Base-by-base conservation (phyloP, 2,113 vertebrate species). In the Brachyistius frenatus region DNA sequence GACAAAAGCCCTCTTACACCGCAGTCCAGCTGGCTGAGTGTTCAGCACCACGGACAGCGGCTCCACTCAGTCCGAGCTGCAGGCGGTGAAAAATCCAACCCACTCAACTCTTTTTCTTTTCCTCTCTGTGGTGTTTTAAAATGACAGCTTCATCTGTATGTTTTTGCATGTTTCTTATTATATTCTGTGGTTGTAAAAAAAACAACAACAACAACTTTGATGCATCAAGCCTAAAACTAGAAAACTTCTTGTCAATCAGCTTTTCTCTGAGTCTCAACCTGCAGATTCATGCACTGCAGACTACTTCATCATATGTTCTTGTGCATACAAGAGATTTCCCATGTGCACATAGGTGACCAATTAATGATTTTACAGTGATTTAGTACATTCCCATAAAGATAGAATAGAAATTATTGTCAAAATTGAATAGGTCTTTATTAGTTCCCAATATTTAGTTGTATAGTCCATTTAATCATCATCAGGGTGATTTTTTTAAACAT, bases 21-120 rank as follows among this genome's bases (percentile, higher is more conserved):
- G 61, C 76, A 71, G 66, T 64, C 75, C 62, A 3, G 65, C 41
- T 5, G 66, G 16, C 71, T 63, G 68, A 50, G 75, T 1, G 52
- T 92, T 80, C 89, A 92, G 90, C 35, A 90, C 89, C 88, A 2
- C 73, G 91, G 88, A 90, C 83, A 88, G 91, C 72, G 72, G 10
- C 77, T 78, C 69, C 2, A 1, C 67, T 33, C 37, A 5, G 33
- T 9, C 2, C 3, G 35, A 55, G 32, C 60, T 65, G 39, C 46
- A 39, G 61, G 46, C 62, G 16, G 50, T 30, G 35, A 36, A 44
- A 50, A 14, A 44, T 14, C 44, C 67, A 30, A 9, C 32, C 7
- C 15, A 1, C 50, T 15, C 9, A 74, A 31, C 47, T 78, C 35
- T 7, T n/a, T 2, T 33, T 41, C 39, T 10, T 41, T 5, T 5